Percentiles rank a stretch among this genome's conserved stretches.
Evolutionary conservation across 2,888 invertebrate species (phyloP).

Genomic region (Glaucopsyche alexis): DNA sequence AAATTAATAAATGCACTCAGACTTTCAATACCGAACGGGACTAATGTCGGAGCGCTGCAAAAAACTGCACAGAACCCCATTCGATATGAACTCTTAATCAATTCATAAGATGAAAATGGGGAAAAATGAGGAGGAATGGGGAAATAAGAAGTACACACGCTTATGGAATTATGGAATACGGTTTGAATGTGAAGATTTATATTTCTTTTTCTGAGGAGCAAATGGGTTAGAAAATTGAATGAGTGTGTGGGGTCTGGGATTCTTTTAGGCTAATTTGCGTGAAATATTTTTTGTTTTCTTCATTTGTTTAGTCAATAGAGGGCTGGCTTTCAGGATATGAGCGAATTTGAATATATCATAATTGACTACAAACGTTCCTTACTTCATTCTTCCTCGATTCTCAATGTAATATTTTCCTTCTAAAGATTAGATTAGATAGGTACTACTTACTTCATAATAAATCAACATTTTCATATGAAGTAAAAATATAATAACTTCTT

Average conservation of each 20-base stretch:
- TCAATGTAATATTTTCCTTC: too few relatives aligned
- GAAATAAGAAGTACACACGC: slow-evolving; percentile 67
- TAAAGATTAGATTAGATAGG: too few relatives aligned
- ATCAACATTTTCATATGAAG: too few relatives aligned
- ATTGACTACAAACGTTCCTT: too few relatives aligned
- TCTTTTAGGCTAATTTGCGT: slow-evolving; percentile 64
- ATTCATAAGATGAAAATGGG: slow-evolving; percentile 71
- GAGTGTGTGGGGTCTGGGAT: slow-evolving; percentile 64
- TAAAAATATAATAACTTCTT: too few relatives aligned
- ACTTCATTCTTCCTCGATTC: too few relatives aligned
- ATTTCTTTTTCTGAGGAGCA: slow-evolving; percentile 72
- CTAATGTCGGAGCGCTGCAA: slow-evolving; percentile 47
- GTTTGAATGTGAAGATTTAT: slow-evolving; percentile 57
- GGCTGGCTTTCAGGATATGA: slow-evolving; percentile 45
- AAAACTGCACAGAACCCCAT: slow-evolving; percentile 56
- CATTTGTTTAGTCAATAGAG: slow-evolving; percentile 1
- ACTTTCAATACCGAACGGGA: slow-evolving; percentile 5
- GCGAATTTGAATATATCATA: neutral
- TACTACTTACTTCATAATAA: too few relatives aligned
- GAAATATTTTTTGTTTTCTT: slow-evolving; percentile 16
- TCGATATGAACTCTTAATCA: slow-evolving; percentile 75
- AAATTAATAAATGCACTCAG: slow-evolving; percentile 34
- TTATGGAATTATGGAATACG: slow-evolving; percentile 77
- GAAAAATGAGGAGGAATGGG: slow-evolving; percentile 42
- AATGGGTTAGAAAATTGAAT: slow-evolving; percentile 81